These are phyloP conservation scores for Mus spicilegus DNA, from an alignment of 2,113 vertebrate species.

Conservation along the genomic window DNA sequence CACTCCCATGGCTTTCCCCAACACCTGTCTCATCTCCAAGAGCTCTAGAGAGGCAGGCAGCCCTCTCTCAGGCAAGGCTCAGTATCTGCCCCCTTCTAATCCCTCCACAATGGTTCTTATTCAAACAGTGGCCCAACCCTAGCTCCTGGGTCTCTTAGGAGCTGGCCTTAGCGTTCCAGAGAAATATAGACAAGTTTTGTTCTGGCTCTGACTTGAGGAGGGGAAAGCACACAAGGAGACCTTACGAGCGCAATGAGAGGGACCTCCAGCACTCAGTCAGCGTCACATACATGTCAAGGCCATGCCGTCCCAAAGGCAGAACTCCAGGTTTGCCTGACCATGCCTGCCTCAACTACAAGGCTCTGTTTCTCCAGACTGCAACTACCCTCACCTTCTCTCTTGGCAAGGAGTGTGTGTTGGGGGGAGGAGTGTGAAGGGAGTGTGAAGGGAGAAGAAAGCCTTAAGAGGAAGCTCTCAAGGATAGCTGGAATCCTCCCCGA, in stretches of 20 bases:
- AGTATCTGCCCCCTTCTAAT: neutral
- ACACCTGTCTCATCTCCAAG: neutral
- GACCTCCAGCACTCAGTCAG: neutral
- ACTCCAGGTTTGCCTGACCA: neutral
- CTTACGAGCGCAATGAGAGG: neutral
- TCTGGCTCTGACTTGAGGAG: neutral
- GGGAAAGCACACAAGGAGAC: neutral
- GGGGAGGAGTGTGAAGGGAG: neutral
- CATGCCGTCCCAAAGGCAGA: neutral
- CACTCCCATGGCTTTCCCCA: neutral
- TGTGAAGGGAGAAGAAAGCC: neutral
- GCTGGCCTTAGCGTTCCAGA: neutral
- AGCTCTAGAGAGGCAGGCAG: neutral
- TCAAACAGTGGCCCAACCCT: neutral
- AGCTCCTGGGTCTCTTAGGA: neutral
- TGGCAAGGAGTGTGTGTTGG: neutral
- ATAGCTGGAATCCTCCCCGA: neutral
- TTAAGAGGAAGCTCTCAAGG: neutral
- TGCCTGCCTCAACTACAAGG: neutral
- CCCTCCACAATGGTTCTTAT: neutral
- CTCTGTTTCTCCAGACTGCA: neutral
- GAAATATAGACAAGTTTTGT: neutral
- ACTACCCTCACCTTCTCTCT: neutral
- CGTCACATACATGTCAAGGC: neutral
- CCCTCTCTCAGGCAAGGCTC: neutral